Evolutionary conservation across 2,113 vertebrate genomes (phyloP), one percentile per base, ranked within the genome.

Genomic region (Natator depressus): DNA sequence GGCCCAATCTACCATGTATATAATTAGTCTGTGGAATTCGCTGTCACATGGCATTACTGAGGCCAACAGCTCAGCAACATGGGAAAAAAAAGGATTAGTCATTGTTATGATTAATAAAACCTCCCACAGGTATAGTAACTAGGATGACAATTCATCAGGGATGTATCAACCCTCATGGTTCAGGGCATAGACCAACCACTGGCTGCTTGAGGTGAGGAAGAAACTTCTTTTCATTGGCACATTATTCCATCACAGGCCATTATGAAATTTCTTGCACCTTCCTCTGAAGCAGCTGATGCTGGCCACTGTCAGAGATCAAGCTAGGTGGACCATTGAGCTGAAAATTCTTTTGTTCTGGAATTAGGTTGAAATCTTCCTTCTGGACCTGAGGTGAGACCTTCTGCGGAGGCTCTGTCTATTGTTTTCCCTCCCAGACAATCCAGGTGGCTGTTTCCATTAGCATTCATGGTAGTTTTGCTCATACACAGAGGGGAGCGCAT

Each of bases 11-110:
- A 0, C 80, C 24, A 1, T 0, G 51, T 57, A 85, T 19, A 42
- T 1, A 5, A 0, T 24, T 38, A 88, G 65, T 51, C 89, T 62
- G 81, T 27, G 84, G 57, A 90, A 81, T 29, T 88, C 4, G 0
- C 84, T 90, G 90, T 93, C 94, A 90, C 47, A 51, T 88, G 94
- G 90, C 90, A 24, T 51, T 20, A 72, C 89, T 96, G 90, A 95
- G 96, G 75, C 22, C 94, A 82, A 25, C 35, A 54, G 80, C 35
- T 54, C 80, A 92, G 87, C 80, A 25, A 87, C 5, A 4, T 95
- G 89, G 89, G 3, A 94, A 85, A 93, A 96, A 0, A 3, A 94
- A 85, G 6, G 0, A 79, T 84, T 0, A 0, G 86, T 79, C 82
- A 86, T 65, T 22, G 42, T 88, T 91, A 83, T 1, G 42, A 69